Evolutionary conservation across 2,888 invertebrate genomes (phyloP).

Genomic region (Anodontia alba): DNA sequence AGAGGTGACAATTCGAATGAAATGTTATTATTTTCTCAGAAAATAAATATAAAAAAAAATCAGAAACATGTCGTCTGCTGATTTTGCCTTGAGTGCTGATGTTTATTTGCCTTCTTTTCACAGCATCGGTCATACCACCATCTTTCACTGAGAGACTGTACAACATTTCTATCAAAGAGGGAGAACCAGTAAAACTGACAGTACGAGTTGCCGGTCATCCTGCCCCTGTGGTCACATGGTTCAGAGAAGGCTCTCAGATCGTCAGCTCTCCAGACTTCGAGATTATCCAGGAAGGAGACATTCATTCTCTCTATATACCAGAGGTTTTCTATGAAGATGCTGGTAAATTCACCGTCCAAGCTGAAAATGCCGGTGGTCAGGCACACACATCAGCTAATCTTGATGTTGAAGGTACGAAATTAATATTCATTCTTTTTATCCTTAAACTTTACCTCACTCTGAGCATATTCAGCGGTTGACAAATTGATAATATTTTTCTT

Average conservation of each 20-base stretch:
- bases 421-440: no score
- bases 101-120: conserved; percentile 8
- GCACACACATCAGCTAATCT: conserved; percentile 92
- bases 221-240: conserved; percentile 83
- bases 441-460: no score
- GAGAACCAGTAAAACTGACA: conserved; percentile 81
- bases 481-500: no score
- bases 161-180: conserved; percentile 88
- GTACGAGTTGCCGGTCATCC: conserved; percentile 83
- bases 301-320: conserved; percentile 89
- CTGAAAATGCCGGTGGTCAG: conserved; percentile 83
- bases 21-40: no score
- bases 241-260: conserved; percentile 84
- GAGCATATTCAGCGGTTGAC: no score
- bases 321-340: conserved; percentile 86
- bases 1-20: no score
- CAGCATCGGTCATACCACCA: conserved; percentile 92
- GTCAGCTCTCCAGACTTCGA: conserved; percentile 83
- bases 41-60: no score
- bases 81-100: no score
- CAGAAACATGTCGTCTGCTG: no score
- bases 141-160: conserved; percentile 92
- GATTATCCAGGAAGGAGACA: conserved; percentile 88
- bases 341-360: conserved; percentile 83
- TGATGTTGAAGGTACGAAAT: conserved; percentile 86